Conservation (phyloP, 2,797 vertebrate genomes). For the Myotis daubentonii region DNA sequence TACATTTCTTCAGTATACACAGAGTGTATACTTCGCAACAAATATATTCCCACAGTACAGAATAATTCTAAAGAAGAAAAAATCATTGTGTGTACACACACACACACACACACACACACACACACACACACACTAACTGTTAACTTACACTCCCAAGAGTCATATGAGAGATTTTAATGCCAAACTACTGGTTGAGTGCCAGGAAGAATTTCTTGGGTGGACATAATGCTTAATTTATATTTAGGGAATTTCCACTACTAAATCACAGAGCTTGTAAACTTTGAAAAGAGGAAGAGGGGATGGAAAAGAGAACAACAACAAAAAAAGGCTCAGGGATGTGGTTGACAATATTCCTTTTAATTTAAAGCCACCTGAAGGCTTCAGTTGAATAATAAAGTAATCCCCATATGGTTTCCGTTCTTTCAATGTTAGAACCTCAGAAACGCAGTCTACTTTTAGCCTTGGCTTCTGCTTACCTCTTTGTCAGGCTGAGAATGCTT, state of each 20-base stretch:
- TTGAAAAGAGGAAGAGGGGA: constrained; percentile 3
- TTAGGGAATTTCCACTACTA: constrained; percentile 74
- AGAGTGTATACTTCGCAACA: not conserved
- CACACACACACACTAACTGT: not conserved
- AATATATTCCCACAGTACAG: not conserved
- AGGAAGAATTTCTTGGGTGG: constrained; percentile 59
- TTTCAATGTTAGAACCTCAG: constrained; percentile 70
- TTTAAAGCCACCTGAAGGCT: constrained; percentile 83
- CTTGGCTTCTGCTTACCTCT: constrained; percentile 81
- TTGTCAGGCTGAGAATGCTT: constrained; percentile 81
- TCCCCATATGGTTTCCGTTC: constrained; percentile 77
- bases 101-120: not conserved
- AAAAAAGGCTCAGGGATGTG: not conserved
- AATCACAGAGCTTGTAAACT: constrained; percentile 68
- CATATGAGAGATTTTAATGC: constrained; percentile 53
- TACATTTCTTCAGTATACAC: not conserved
- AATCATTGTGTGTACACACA: not conserved
- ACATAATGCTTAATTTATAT: constrained; percentile 71
- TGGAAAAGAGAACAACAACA: not conserved
- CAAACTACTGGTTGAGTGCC: constrained; percentile 51
- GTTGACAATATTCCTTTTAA: constrained; percentile 79
- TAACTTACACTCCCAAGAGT: constrained; percentile 27
- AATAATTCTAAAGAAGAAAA: not conserved
- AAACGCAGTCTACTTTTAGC: constrained; percentile 78
- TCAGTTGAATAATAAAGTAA: constrained; percentile 76